These are phyloP conservation scores for Argyresthia goedartella DNA, from an alignment of 2,888 invertebrate species.

Conservation along the genomic window DNA sequence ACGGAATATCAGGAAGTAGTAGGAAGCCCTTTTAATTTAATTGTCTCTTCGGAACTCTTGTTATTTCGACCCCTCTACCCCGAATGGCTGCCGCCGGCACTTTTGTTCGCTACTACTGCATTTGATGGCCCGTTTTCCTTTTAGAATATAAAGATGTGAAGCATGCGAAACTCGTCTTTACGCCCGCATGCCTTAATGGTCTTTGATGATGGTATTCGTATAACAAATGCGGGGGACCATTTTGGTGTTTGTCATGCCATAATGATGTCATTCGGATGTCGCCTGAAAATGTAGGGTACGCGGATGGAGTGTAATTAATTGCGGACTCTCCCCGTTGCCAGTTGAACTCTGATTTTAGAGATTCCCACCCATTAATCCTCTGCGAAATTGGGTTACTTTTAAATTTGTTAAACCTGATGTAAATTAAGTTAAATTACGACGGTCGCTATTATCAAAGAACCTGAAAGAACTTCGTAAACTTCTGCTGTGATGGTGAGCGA, in stretches of 20 bases:
- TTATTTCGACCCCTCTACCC: slow-evolving; percentile 7
- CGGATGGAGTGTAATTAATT: slow-evolving; percentile 1
- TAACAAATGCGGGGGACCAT: not conserved
- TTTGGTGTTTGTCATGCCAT: slow-evolving; percentile 27
- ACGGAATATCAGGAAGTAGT: slow-evolving; percentile 3
- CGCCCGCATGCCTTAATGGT: not conserved
- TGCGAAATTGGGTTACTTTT: too few species aligned
- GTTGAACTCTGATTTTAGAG: too few species aligned
- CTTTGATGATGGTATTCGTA: not conserved
- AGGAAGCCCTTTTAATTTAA: slow-evolving; percentile 11
- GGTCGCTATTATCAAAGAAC: too few species aligned
- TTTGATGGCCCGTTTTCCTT: slow-evolving; percentile 14
- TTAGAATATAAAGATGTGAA: not conserved
- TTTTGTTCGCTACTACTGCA: slow-evolving; percentile 10
- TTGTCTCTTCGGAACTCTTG: slow-evolving; percentile 11
- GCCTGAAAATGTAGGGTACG: not conserved
- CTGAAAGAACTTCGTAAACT: too few species aligned
- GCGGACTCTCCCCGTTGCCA: not conserved
- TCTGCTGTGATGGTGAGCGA: too few species aligned
- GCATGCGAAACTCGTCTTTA: not conserved
- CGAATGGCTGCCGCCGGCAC: not conserved
- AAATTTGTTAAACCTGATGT: too few species aligned
- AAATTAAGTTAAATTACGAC: too few species aligned
- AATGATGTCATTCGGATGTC: slow-evolving; percentile 7
- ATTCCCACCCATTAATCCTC: not conserved